Base-by-base conservation (phyloP, 2,888 invertebrate species). In the Drosophila recens region DNA sequence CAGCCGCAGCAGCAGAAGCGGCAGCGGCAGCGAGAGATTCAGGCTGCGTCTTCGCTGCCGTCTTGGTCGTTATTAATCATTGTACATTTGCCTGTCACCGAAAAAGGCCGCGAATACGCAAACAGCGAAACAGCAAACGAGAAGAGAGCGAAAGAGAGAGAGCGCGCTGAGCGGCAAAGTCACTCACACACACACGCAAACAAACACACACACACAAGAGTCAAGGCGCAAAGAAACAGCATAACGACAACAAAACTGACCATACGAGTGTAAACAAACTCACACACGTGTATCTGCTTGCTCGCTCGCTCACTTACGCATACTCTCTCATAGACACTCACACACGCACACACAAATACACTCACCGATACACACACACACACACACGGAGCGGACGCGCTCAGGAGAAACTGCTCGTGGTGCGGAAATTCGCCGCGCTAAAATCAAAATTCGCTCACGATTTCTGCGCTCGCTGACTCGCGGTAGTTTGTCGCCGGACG, bases 1-100 rank as follows among this genome's bases (percentile, higher is more conserved):
- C n/a, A n/a, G n/a, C n/a, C n/a, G 70, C 68, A 74, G 74, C 68
- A 75, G 59, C 81, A 79, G 73, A 4, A 23, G 58, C 81, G 79
- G 71, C 75, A 75, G 69, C 73, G 67, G 76, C 70, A 74, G 74
- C 68, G 82, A 70, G 68, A 46, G 46, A 3, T 23, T 11, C 43
- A 34, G 79, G 75, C 84, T 78, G 73, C 83, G 80, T 85, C 89
- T 82, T 85, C 86, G 80, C 86, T 71, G 80, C 82, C 82, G 79
- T 88, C 85, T 90, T 90, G 85, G 79, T 83, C 81, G 89, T 89
- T 91, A 92, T 92, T 92, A 92, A 92, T 92, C 92, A 92, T 92
- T 92, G 91, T 90, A 90, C 92, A 87, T 90, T 92, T 91, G 86
- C 87, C 91, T 91, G 92, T 91, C 92, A 90, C 87, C 86, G 90